These are phyloP conservation scores for Pseudoatta argentina DNA, from an alignment of 1,140 invertebrate species.

Conservation along the genomic window DNA sequence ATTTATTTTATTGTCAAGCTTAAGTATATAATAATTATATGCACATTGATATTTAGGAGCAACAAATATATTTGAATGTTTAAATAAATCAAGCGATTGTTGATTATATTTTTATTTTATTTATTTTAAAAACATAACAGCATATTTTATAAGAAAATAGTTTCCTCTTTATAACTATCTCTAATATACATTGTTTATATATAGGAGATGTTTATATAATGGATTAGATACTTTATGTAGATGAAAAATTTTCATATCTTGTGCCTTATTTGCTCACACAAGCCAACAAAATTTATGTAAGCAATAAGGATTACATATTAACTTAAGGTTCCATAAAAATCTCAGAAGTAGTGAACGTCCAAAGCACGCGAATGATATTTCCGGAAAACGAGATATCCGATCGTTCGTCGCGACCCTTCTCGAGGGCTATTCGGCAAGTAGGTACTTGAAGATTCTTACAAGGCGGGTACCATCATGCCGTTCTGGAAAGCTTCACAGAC, in stretches of 20 bases:
- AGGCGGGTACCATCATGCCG: slow-evolving; percentile 50
- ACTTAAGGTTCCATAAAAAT: neutral
- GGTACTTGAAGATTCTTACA: slow-evolving; percentile 31
- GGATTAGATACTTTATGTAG: neutral
- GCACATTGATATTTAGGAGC: neutral
- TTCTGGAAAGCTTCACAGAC: slow-evolving; percentile 52
- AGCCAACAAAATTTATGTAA: slow-evolving; percentile 7
- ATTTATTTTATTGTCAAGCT: neutral
- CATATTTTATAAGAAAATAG: neutral
- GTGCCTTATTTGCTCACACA: neutral
- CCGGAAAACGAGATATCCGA: slow-evolving; percentile 49
- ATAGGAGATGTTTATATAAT: no score
- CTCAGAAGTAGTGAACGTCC: slow-evolving; percentile 45
- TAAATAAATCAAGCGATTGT: neutral
- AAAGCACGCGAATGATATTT: slow-evolving; percentile 52
- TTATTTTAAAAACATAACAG: neutral
- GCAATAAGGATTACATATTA: slow-evolving; percentile 38
- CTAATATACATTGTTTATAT: neutral
- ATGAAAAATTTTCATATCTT: slow-evolving; percentile 1
- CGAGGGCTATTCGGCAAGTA: slow-evolving; percentile 71
- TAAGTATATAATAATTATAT: slow-evolving; percentile 10
- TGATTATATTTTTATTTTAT: slow-evolving; percentile 18
- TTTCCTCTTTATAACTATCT: neutral
- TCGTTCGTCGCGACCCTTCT: slow-evolving; percentile 63
- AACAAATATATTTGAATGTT: neutral